Conservation (phyloP, 1,140 invertebrate species). For the Drosophila guanche region DNA sequence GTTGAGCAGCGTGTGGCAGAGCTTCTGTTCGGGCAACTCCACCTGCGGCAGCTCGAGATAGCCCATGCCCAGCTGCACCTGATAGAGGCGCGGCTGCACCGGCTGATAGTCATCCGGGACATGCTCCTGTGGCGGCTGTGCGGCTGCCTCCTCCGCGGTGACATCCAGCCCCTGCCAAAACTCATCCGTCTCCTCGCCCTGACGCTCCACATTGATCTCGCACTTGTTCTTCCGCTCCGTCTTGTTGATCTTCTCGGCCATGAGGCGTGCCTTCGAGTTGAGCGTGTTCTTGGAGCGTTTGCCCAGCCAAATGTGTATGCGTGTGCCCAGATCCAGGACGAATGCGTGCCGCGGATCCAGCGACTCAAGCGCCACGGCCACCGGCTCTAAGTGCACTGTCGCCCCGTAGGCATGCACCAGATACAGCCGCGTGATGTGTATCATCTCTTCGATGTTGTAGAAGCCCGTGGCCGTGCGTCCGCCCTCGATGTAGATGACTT, state of each 20-base stretch:
- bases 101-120: slow-evolving; percentile 91
- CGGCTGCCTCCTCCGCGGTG: slow-evolving; percentile 77
- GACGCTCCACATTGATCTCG: slow-evolving; percentile 93
- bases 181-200: slow-evolving; percentile 91
- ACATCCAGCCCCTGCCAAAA: slow-evolving; percentile 92
- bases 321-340: slow-evolving; percentile 93
- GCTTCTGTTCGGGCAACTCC: slow-evolving; percentile 90
- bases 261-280: slow-evolving; percentile 96
- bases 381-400: slow-evolving; percentile 96
- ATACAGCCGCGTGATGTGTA: slow-evolving; percentile 93
- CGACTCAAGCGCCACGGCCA: slow-evolving; percentile 87
- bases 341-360: slow-evolving; percentile 97
- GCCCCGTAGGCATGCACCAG: slow-evolving; percentile 94
- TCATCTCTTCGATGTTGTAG: slow-evolving; percentile 97
- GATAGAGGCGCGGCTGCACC: slow-evolving; percentile 92
- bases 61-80: slow-evolving; percentile 98
- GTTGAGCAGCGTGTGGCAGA: slow-evolving; percentile 90
- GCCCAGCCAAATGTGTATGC: slow-evolving; percentile 97
- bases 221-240: slow-evolving; percentile 98
- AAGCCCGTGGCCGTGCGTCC: slow-evolving; percentile 98
- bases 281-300: slow-evolving; percentile 96
- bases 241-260: slow-evolving; percentile 99
- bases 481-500: slow-evolving; percentile 98
- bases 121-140: slow-evolving; percentile 86
- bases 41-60: slow-evolving; percentile 99